Conservation (phyloP, 1,140 invertebrate species). For the Diprion similis region DNA sequence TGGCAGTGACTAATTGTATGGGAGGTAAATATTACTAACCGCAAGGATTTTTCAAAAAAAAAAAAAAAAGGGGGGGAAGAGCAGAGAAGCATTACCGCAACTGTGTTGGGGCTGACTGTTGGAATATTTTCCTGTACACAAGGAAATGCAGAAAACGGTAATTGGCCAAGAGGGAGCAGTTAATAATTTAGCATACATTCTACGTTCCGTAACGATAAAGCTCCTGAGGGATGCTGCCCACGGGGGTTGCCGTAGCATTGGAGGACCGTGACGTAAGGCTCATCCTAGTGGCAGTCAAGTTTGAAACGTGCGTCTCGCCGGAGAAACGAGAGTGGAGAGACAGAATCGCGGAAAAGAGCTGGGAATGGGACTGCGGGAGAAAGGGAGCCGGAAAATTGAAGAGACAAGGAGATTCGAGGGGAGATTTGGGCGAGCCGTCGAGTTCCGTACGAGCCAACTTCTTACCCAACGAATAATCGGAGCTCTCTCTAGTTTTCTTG, state of each 20-base stretch:
- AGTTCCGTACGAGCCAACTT: no score
- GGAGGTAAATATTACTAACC: not conserved
- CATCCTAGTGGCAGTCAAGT: not conserved
- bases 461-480: not conserved
- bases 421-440: no score
- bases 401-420: no score
- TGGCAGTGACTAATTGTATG: no score
- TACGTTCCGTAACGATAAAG: constrained; percentile 12
- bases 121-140: not conserved
- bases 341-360: not conserved
- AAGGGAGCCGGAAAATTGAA: no score
- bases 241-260: not conserved
- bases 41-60: not conserved
- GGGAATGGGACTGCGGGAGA: not conserved
- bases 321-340: not conserved
- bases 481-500: not conserved
- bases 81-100: not conserved
- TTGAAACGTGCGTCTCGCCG: not conserved
- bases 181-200: constrained; percentile 42
- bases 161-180: constrained; percentile 41
- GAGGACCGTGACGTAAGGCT: not conserved
- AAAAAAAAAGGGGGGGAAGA: not conserved
- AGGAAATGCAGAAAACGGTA: constrained; percentile 37
- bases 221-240: not conserved
- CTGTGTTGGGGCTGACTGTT: not conserved